A percentile compares a stretch with the other conserved stretches of the same genome.
phyloP scores from a whole-genome alignment of 2,113 vertebrate genomes.

The Neomonachus schauinslandi region DNA sequence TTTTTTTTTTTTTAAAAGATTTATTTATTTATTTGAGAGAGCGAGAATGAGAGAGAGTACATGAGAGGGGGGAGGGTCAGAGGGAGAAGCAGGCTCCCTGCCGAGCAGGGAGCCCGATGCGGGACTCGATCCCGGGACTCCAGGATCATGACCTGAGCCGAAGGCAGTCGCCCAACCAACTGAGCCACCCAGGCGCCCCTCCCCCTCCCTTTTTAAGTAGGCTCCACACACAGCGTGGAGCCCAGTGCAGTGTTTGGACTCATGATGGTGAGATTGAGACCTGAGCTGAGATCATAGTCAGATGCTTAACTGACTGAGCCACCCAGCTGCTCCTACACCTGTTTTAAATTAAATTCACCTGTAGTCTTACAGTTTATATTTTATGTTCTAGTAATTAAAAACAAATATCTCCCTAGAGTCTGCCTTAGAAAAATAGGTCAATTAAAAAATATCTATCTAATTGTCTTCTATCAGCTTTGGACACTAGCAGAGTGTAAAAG shows the following conservation, averaged over 20 bases:
- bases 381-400: conserved; percentile 23
- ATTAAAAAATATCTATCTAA: neutral
- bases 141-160: neutral
- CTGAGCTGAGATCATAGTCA: neutral
- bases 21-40: too few species aligned
- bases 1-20: too few species aligned
- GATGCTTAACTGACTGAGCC: neutral
- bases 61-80: too few species aligned
- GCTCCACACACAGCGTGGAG: neutral
- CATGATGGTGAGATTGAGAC: neutral
- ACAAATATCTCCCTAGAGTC: neutral
- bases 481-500: neutral
- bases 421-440: neutral
- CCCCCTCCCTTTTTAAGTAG: neutral
- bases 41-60: too few species aligned
- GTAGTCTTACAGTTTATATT: neutral
- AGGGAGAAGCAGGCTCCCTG: too few species aligned
- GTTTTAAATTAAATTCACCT: neutral
- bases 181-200: neutral
- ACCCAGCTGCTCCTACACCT: neutral
- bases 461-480: neutral
- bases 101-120: neutral
- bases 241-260: neutral
- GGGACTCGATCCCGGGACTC: fast-evolving
- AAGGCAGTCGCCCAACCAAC: neutral